phyloP scores from a whole-genome alignment of 2,113 vertebrate species.

The Calyptommatus sinebrachiatus region DNA sequence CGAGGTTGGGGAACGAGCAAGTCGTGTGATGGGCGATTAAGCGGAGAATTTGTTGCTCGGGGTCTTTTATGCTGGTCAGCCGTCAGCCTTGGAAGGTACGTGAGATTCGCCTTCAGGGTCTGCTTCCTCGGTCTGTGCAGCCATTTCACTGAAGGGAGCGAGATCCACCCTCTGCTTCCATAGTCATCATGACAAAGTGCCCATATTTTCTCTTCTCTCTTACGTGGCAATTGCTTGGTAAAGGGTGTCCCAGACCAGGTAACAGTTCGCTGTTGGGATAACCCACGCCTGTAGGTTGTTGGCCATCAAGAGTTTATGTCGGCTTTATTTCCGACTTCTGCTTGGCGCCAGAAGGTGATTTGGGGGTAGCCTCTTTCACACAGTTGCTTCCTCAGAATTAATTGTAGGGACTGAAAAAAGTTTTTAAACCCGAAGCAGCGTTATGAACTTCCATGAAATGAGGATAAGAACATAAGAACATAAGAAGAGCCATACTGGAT shows the following conservation, averaged over 20 bases:
- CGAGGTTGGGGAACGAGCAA: neutral
- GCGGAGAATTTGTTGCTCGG: too few species aligned
- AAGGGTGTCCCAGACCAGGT: neutral
- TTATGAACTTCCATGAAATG: too few species aligned
- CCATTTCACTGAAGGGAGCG: neutral
- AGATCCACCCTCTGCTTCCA: too few species aligned
- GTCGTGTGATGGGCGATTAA: neutral
- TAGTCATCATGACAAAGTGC: neutral
- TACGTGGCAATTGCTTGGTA: too few species aligned
- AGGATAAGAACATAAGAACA: too few species aligned
- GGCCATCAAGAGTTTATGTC: too few species aligned
- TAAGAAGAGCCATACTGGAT: too few species aligned
- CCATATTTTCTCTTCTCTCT: neutral
- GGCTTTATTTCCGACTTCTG: neutral
- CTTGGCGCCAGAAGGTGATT: too few species aligned
- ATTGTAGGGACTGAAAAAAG: neutral
- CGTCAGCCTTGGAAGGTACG: neutral
- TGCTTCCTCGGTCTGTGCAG: neutral
- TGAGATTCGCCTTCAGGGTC: neutral
- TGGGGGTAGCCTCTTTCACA: too few species aligned
- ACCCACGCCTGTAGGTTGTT: neutral
- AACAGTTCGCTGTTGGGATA: neutral
- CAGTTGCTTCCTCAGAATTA: neutral
- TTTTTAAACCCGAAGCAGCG: too few species aligned
- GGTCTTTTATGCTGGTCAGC: neutral